phyloP scores from a whole-genome alignment of 1,140 invertebrate species.

The Ericerus pela region DNA sequence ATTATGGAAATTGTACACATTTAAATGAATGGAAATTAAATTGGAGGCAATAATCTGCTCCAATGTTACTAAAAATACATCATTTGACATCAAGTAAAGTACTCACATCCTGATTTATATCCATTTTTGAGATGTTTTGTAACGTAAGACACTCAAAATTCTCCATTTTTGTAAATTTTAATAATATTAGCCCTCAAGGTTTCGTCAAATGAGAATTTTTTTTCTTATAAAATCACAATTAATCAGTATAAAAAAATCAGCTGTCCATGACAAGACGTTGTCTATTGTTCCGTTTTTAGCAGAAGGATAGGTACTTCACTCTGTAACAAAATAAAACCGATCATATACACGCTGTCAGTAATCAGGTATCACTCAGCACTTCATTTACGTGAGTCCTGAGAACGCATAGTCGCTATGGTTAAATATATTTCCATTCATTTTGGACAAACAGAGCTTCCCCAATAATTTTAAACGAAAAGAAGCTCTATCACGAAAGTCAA shows the following conservation, averaged over 20 bases:
- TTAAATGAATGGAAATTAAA: constrained; percentile 12
- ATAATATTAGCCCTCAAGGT: no score
- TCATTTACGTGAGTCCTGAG: background rate
- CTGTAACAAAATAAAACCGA: constrained; percentile 2
- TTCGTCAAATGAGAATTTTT: no score
- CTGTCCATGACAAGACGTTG: no score
- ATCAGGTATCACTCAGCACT: constrained; percentile 1
- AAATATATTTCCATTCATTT: constrained; percentile 5
- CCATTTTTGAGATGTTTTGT: constrained; percentile 7
- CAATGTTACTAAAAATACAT: constrained; percentile 2
- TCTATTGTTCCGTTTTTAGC: background rate
- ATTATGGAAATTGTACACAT: no score
- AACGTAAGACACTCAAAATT: constrained; percentile 5
- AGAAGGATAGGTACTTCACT: background rate
- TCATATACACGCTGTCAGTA: background rate
- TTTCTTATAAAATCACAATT: no score
- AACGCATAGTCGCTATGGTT: no score
- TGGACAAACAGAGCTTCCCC: no score
- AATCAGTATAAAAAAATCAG: no score
- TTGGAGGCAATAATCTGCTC: no score
- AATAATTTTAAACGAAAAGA: no score
- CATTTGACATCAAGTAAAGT: background rate
- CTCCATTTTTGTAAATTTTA: no score
- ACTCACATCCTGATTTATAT: constrained; percentile 10
- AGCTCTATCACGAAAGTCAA: no score